Percentiles rank a stretch among this genome's conserved stretches.
Conservation (phyloP, 2,113 vertebrate genomes). For the Semnornis frantzii region DNA sequence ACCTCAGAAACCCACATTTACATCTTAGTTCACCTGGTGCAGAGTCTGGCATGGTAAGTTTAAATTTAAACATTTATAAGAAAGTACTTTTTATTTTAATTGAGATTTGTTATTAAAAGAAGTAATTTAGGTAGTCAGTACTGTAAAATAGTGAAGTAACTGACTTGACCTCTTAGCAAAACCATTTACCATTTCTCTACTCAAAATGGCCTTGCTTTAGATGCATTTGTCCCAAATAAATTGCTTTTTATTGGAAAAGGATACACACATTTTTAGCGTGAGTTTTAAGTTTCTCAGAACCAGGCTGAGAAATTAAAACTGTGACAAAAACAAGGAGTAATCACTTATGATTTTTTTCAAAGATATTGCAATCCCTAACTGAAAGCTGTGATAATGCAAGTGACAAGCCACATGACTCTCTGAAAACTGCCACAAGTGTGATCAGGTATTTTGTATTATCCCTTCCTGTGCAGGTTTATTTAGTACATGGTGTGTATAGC, state of each 20-base stretch:
- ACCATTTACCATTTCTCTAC: not conserved
- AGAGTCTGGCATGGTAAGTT: conserved; percentile 84
- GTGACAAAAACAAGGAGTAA: not conserved
- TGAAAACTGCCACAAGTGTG: not conserved
- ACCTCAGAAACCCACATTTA: conserved; percentile 89
- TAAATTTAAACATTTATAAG: not conserved
- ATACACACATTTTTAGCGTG: not conserved
- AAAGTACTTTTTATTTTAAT: not conserved
- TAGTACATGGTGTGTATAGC: conserved; percentile 88
- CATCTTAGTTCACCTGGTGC: conserved; percentile 80
- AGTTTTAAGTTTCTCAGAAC: not conserved
- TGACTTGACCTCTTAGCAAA: not conserved
- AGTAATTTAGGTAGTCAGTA: not conserved
- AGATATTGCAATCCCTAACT: not conserved
- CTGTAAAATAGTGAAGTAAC: not conserved
- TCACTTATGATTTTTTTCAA: not conserved
- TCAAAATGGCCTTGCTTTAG: not conserved
- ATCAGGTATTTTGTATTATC: not conserved
- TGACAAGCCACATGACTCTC: not conserved
- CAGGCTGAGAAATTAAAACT: not conserved
- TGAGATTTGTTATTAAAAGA: not conserved
- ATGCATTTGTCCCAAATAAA: not conserved
- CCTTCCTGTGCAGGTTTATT: conserved; percentile 71
- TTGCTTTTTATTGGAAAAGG: not conserved
- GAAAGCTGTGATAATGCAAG: not conserved